Conservation (phyloP, 2,797 vertebrate genomes). For the Harpagifer antarcticus region DNA sequence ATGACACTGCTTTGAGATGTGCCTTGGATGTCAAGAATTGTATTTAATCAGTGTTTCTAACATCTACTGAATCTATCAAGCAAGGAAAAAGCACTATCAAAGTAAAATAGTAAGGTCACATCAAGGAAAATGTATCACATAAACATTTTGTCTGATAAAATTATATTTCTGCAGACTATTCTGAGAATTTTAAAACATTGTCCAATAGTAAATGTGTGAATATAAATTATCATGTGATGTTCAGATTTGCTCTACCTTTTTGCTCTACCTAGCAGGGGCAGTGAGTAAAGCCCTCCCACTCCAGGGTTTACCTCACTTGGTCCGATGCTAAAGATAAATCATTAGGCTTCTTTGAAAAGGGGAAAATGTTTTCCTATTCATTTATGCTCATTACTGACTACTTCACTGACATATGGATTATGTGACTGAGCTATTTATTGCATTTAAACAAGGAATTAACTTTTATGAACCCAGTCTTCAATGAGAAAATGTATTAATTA, state of each 20-base stretch:
- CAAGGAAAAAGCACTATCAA: neutral
- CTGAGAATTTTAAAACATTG: neutral
- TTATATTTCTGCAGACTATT: neutral
- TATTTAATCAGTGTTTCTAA: neutral
- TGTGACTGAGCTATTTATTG: neutral
- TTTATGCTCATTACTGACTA: neutral
- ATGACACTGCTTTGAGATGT: neutral
- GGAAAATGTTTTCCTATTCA: neutral
- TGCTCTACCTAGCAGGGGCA: neutral
- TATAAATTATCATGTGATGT: neutral
- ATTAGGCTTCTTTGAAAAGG: neutral
- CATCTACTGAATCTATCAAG: neutral
- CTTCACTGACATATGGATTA: neutral
- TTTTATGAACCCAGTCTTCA: neutral
- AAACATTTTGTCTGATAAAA: neutral
- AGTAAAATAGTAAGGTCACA: neutral
- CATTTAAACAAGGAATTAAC: neutral
- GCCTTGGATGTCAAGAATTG: neutral
- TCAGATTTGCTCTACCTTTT: neutral
- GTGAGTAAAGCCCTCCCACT: constrained; percentile 5
- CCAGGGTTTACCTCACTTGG: constrained; percentile 15
- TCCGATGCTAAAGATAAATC: neutral
- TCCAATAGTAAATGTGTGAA: neutral
- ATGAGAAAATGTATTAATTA: neutral
- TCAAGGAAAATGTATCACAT: neutral